Base-by-base conservation (phyloP, 2,113 vertebrate genomes). In the Muscicapa adusta region DNA sequence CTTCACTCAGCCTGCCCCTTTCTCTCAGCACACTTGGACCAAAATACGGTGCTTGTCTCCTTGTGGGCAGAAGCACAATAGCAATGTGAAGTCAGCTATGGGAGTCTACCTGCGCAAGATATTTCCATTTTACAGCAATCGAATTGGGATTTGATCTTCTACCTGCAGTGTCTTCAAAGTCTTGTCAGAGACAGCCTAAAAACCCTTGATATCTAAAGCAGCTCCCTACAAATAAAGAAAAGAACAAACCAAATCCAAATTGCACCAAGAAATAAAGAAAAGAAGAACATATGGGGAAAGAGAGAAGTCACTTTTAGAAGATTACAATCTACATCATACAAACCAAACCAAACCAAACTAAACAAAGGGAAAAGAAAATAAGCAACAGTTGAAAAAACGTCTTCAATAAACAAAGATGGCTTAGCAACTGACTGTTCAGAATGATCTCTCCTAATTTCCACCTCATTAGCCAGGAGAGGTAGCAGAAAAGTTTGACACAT, bases 401-500 rank as follows among this genome's bases (percentile, higher is more conserved):
- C 34, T 91, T 90, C 70, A 85, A 63, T 89, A 85, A 81, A 68
- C 36, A 54, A 56, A 54, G 31, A 56, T 6, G 7, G 40, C 31
- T 89, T 68, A 84, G 48, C 68, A 72, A 78, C 22, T 47, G 38
- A 70, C 48, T 85, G 74, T 51, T 79, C 43, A 47, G 65, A 80
- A 77, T 24, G 33, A 88, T 91, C 60, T 68, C 42, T 70, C 90
- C 56, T 38, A 60, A 94, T 93, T 93, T 94, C 68, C 51, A 84
- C 36, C n/a, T 93, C 79, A 89, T 95, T 85, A 92, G 34, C 65
- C 78, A 61, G 17, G 43, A 86, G 34, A 88, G 63, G 33, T 28
- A 93, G 45, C 73, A 89, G 68, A 85, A 38, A 89, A 95, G 73
- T 62, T 86, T 6, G 38, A 91, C 71, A 63, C 47, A 11, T 87